Evolutionary conservation across 2,888 invertebrate genomes (phyloP), one percentile per base, ranked within the genome.

Genomic region (Apodemia hepburni): DNA sequence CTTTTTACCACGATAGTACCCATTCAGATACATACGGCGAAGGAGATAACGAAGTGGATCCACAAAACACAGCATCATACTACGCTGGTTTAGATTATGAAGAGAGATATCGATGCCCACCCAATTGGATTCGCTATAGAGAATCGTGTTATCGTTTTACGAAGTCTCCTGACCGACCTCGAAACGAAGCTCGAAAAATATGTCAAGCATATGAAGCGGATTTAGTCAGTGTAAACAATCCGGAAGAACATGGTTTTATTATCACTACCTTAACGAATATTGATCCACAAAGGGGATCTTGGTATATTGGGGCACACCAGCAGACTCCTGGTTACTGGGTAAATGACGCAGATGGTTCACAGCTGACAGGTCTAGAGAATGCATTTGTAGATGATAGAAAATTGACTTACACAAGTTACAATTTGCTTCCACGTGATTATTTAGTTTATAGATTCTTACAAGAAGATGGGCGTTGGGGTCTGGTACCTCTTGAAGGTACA

Each of bases 71-170:
- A 3, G 83, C 85, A 0, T 78, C 75, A 27, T 89, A 85, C 64
- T 89, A 91, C 61, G 87, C 89, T 11, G 87, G 86, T 2, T 75
- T 88, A 64, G 91, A 91, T 69, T 86, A 84, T 61, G 88, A 89
- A 59, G 87, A 91, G 67, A 76, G 87, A 59, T 89, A 87, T 67
- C 80, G 72, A 63, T 98, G 98, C 83, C 98, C 98, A 0, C 94
- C 95, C 61, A 94, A 97, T 80, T 98, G 98, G 98, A 85, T 95
- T n/a, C 93, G 94, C 38, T 96, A 93, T 77, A 93, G 95, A 69
- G 94, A 95, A 66, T 94, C 95, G 0, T 99, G 98, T 82, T 98
- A 97, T 80, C 94, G 97, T 61, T 98, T 98, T 76, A 96, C 97
- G 3, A 96, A 97, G 75, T 97, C 97, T 6, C 98, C 98, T 0